Conservation (phyloP, 2,113 vertebrate species). For the Apaloderma vittatum region DNA sequence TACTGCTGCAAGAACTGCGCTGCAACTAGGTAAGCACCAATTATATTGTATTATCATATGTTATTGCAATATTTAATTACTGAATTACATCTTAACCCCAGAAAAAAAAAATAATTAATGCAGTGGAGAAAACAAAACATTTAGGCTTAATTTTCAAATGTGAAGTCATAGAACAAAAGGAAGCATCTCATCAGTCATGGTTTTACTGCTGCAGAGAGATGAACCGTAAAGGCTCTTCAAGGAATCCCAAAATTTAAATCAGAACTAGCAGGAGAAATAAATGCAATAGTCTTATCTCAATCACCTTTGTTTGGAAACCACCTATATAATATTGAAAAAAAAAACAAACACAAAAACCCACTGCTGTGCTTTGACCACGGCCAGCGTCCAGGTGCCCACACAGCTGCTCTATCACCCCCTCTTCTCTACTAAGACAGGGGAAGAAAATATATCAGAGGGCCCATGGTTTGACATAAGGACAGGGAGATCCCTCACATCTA, state of each 20-base stretch:
- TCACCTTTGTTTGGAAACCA: not conserved
- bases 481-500: too few species aligned
- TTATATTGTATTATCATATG: not conserved
- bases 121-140: not conserved
- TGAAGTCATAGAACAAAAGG: not conserved
- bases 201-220: not conserved
- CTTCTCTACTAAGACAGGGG: too few species aligned
- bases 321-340: not conserved
- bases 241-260: not conserved
- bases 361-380: too few species aligned
- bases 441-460: too few species aligned
- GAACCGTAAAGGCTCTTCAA: not conserved
- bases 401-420: too few species aligned
- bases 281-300: not conserved
- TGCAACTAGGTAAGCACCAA: not conserved
- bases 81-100: not conserved
- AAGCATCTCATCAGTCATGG: not conserved
- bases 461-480: too few species aligned
- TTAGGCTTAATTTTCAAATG: not conserved
- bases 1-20: not conserved
- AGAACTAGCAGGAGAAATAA: not conserved
- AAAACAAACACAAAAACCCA: not conserved
- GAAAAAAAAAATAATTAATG: not conserved
- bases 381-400: too few species aligned
- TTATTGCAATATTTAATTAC: not conserved